phyloP scores from a whole-genome alignment of 2,113 vertebrate species.

The Promerops cafer region DNA sequence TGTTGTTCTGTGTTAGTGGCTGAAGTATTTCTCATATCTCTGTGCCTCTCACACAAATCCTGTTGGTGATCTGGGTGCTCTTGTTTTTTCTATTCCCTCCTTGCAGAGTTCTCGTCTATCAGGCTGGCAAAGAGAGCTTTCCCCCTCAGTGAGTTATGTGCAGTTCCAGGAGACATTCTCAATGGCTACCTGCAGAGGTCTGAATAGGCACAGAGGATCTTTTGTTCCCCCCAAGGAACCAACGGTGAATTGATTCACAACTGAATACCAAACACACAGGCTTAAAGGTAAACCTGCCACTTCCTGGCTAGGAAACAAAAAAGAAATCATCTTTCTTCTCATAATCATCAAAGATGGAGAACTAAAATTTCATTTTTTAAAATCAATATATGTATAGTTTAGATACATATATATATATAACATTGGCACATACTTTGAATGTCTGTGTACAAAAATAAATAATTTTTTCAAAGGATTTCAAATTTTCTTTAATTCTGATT shows the following conservation, averaged over 20 bases:
- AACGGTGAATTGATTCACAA: background rate
- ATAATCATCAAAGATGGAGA: background rate
- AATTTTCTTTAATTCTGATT: background rate
- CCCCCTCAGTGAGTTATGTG: background rate
- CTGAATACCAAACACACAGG: background rate
- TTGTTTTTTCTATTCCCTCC: background rate
- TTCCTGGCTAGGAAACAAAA: background rate
- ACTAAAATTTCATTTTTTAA: background rate
- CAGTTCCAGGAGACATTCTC: background rate
- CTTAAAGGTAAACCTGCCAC: background rate
- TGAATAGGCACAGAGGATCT: background rate
- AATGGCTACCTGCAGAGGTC: background rate
- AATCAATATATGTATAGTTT: background rate
- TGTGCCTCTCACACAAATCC: background rate
- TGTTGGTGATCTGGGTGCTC: background rate
- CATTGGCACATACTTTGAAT: background rate
- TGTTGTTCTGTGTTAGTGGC: background rate
- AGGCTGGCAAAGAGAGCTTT: background rate
- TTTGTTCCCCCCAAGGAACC: background rate
- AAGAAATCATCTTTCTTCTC: background rate
- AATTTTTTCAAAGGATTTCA: background rate
- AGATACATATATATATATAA: background rate
- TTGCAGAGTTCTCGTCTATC: background rate
- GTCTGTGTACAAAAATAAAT: background rate
- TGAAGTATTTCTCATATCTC: background rate